Base-by-base conservation (phyloP, 2,797 vertebrate genomes). In the Apogon talboti region DNA sequence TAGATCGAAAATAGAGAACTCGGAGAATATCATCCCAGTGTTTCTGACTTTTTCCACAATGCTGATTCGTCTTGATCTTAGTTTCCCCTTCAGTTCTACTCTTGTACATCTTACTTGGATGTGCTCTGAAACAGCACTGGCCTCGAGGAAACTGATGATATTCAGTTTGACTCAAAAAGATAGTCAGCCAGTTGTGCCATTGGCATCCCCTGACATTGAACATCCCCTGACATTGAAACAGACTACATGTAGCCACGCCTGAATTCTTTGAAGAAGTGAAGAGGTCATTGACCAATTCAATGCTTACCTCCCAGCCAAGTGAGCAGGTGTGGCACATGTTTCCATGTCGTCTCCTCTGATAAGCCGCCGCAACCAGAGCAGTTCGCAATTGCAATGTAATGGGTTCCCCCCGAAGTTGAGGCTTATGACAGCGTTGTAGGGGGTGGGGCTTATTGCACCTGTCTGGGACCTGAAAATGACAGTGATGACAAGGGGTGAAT, bases 351-450 rank as follows among this genome's bases (percentile, higher is more conserved):
- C 96, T 0, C 92, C 90, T 16, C 96, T 92, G 0, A 89, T 93
- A 30, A 97, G 90, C n/a, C 96, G 83, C 16, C 96, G 89, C 35
- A 98, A 86, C 96, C 96, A 98, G 13, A 98, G 84, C 62, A 98
- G 89, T 74, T 98, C 96, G 0, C 96, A 98, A 74, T 98, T 98
- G 84, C 96, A 98, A 83, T 98, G 96, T 67, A 98, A 88, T 0
- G 96, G 96, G 74, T 98, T 98, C 4, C 96, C 96, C 0, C 96
- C 96, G 40, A 98, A 96, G 72, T 95, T 96, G 8, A 98, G 86
- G 81, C 94, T 94, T 49, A 94, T 93, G 21, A 96, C 92, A 0
- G 94, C 80, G 0, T 94, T 94, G 83, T 94, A 95, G 5, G 95
- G 94, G 0, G 95, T 94, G 6, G 96, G 95, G 2, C 95, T 96